phyloP scores from a whole-genome alignment of 2,113 vertebrate species.

The Bettongia penicillata region DNA sequence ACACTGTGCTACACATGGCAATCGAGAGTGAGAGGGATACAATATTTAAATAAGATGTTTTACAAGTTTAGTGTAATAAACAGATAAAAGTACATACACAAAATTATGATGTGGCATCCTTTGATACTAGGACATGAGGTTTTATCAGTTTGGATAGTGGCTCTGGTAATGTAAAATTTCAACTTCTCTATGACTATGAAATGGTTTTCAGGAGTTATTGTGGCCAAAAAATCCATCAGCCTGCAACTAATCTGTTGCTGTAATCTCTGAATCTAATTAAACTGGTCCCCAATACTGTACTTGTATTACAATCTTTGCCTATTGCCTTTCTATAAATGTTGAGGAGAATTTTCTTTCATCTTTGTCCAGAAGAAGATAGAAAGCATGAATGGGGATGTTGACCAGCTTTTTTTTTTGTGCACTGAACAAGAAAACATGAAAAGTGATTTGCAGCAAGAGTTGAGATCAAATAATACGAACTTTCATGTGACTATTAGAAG shows the following conservation, averaged over 20 bases:
- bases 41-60: not conserved
- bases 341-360: not conserved
- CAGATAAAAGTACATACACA: not conserved
- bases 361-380: not conserved
- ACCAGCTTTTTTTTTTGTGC: not conserved
- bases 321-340: constrained; percentile 32
- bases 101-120: not conserved
- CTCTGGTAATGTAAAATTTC: not conserved
- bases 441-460: constrained; percentile 22
- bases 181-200: not conserved
- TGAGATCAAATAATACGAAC: not conserved
- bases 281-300: not conserved
- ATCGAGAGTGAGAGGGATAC: not conserved
- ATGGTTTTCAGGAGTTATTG: not conserved
- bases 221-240: not conserved
- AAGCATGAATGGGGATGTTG: not conserved
- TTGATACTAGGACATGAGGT: not conserved
- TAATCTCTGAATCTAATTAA: not conserved
- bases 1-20: not conserved
- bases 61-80: not conserved
- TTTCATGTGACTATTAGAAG: not conserved
- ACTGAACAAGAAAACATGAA: constrained; percentile 7
- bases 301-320: not conserved
- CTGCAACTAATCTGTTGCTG: not conserved
- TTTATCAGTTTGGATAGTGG: not conserved